Evolutionary conservation across 2,888 invertebrate species (phyloP).

Genomic region (Alentia gelatinosa): DNA sequence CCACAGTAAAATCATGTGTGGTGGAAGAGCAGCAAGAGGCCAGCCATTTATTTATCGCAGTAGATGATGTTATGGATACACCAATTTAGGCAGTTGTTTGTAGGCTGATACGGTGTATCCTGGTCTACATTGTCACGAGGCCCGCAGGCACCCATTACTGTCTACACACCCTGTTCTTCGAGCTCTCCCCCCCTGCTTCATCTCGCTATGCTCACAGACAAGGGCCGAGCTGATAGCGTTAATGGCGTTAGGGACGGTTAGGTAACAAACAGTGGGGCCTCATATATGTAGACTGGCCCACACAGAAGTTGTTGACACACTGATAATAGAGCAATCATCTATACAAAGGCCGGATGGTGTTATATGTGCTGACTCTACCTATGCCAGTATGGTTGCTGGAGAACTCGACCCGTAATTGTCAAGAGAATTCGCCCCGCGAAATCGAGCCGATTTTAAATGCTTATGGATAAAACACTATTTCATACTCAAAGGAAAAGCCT

Average conservation of each 20-base stretch:
- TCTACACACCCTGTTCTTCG: background rate
- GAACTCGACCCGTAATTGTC: no score
- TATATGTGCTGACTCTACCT: background rate
- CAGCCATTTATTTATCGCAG: no score
- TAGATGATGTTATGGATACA: no score
- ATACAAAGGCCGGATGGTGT: background rate
- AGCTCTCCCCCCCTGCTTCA: background rate
- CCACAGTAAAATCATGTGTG: no score
- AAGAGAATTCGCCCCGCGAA: no score
- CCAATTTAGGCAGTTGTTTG: no score
- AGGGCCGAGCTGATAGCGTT: background rate
- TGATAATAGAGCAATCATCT: background rate
- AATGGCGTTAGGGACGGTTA: background rate
- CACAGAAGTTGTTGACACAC: conserved; percentile 2
- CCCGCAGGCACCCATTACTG: background rate
- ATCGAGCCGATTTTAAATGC: no score
- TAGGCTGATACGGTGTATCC: background rate
- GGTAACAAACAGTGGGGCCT: background rate
- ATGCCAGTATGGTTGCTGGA: no score
- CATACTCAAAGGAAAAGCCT: no score
- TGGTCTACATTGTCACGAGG: background rate
- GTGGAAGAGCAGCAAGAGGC: no score
- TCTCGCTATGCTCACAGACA: background rate
- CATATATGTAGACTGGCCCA: background rate
- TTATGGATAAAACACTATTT: no score